A percentile compares a stretch with the other conserved stretches of the same genome.
These are phyloP conservation scores for Rhincodon typus DNA, from an alignment of 2,797 vertebrate genomes.

Conservation along the genomic window DNA sequence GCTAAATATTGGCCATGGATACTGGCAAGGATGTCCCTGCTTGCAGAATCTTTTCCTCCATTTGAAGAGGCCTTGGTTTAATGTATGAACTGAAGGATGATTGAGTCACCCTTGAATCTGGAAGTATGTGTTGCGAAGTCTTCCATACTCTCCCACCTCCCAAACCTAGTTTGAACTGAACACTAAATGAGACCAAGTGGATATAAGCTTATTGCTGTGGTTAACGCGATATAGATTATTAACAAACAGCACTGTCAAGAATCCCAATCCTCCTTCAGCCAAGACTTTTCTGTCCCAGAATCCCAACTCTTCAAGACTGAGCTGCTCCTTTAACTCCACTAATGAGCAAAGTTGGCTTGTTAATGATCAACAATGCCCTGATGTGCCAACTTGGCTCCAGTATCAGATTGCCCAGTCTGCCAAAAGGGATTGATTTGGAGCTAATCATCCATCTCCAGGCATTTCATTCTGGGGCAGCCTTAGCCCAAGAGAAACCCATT, in stretches of 20 bases:
- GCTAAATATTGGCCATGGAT: background rate
- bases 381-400: background rate
- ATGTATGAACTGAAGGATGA: background rate
- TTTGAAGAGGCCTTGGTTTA: background rate
- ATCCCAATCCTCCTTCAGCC: background rate
- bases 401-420: background rate
- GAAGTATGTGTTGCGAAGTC: background rate
- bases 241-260: background rate
- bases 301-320: background rate
- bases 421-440: background rate
- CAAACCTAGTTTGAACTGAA: background rate
- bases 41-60: background rate
- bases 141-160: background rate
- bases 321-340: background rate
- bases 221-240: background rate
- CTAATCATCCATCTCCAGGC: background rate
- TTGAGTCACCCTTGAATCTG: background rate
- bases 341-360: background rate
- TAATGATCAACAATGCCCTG: background rate
- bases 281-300: background rate
- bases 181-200: background rate
- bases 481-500: background rate
- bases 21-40: background rate
- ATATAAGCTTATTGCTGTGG: background rate
- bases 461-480: background rate